These are phyloP conservation scores for Gymnosoma rotundatum DNA, from an alignment of 2,888 invertebrate species.

Conservation along the genomic window DNA sequence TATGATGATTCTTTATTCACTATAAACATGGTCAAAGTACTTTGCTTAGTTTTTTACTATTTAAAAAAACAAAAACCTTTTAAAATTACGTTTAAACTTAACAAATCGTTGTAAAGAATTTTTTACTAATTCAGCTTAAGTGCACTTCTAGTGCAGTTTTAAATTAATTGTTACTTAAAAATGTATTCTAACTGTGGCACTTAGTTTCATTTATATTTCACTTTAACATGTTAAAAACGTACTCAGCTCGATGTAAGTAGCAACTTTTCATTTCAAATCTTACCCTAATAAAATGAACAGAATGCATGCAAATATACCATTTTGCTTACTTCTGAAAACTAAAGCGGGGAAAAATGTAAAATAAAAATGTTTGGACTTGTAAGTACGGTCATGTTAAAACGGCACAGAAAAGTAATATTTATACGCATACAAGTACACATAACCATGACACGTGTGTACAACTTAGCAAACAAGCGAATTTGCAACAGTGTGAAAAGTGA, in stretches of 20 bases:
- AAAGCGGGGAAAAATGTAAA: background rate
- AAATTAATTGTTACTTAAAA: constrained; percentile 4
- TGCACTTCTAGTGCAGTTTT: background rate
- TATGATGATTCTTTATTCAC: too few species aligned
- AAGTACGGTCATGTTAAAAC: constrained; percentile 14
- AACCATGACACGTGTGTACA: background rate
- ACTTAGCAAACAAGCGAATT: background rate
- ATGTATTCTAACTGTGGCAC: background rate
- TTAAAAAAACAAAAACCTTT: too few species aligned
- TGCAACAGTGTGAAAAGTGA: background rate
- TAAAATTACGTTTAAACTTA: too few species aligned
- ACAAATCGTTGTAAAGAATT: too few species aligned
- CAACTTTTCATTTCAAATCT: constrained; percentile 23
- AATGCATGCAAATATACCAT: constrained; percentile 5
- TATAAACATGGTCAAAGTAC: too few species aligned
- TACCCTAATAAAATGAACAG: constrained; percentile 23
- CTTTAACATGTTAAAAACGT: constrained; percentile 1
- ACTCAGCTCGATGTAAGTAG: background rate
- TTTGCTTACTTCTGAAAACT: constrained; percentile 12
- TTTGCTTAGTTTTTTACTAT: too few species aligned
- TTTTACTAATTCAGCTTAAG: background rate
- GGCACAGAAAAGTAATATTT: background rate
- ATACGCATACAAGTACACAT: background rate
- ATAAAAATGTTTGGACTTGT: constrained; percentile 2
- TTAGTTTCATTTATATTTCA: constrained; percentile 12